phyloP scores from a whole-genome alignment of 2,797 vertebrate species.

The Columba guinea region DNA sequence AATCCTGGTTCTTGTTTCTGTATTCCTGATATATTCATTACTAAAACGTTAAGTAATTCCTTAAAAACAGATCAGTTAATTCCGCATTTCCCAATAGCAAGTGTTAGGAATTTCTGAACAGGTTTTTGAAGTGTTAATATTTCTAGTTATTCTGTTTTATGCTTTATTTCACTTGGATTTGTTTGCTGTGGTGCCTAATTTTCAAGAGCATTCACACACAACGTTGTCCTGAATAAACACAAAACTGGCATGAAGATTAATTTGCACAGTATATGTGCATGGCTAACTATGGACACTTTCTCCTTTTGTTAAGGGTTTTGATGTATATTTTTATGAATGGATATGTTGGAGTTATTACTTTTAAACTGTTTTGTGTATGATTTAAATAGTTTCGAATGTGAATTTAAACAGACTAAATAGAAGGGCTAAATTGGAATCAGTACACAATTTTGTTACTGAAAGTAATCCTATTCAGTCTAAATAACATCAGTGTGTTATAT shows the following conservation, averaged over 20 bases:
- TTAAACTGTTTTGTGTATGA: not conserved
- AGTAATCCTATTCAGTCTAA: not conserved
- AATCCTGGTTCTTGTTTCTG: accelerated
- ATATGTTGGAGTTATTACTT: not conserved
- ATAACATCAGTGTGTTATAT: not conserved
- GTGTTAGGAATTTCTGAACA: not conserved
- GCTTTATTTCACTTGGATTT: not conserved
- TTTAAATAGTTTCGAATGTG: not conserved
- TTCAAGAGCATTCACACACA: not conserved
- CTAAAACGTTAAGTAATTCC: not conserved
- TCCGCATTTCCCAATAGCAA: not conserved
- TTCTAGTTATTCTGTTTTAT: not conserved
- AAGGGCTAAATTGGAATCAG: not conserved
- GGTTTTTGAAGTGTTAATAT: not conserved
- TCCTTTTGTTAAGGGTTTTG: not conserved
- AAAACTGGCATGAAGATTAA: not conserved
- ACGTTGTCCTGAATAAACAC: not conserved
- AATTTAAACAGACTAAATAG: not conserved
- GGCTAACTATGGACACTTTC: not conserved
- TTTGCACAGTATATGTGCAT: not conserved
- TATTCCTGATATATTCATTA: not conserved
- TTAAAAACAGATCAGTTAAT: not conserved
- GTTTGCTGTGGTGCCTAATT: not conserved
- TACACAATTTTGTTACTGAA: not conserved
- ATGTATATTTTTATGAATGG: not conserved